Conservation (phyloP, 2,888 invertebrate species). For the Cabera pusaria region DNA sequence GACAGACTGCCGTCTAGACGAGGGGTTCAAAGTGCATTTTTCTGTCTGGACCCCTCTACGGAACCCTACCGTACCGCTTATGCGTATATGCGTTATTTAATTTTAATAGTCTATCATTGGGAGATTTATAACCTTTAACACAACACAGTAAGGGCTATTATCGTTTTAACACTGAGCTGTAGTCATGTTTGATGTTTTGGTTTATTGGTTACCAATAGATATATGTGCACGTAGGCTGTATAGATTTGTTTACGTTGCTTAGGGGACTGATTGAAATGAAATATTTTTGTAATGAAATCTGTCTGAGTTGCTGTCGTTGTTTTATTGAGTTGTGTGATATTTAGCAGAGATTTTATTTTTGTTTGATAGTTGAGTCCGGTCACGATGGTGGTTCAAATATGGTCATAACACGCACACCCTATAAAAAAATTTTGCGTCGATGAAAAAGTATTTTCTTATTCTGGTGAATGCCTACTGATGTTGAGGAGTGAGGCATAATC, state of each 20-base stretch:
- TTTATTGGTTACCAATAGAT: constrained; percentile 26
- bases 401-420: too few relatives aligned
- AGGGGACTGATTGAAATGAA: constrained; percentile 23
- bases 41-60: constrained; percentile 74
- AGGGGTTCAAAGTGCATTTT: constrained; percentile 79
- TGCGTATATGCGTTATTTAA: constrained; percentile 68
- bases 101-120: constrained; percentile 45
- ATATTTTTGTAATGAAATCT: constrained; percentile 12
- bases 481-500: too few relatives aligned
- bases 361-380: too few relatives aligned
- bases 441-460: too few relatives aligned
- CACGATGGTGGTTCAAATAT: too few relatives aligned
- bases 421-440: too few relatives aligned
- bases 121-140: constrained; percentile 22
- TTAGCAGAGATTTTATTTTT: not conserved
- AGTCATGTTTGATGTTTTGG: constrained; percentile 20
- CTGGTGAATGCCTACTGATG: too few relatives aligned
- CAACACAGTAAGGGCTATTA: constrained; percentile 21
- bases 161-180: constrained; percentile 17
- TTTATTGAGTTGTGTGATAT: not conserved
- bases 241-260: constrained; percentile 28
- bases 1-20: constrained; percentile 76
- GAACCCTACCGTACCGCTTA: constrained; percentile 56
- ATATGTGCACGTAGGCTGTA: constrained; percentile 15
- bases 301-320: not conserved